phyloP scores from a whole-genome alignment of 2,888 invertebrate species.

The Mimas tiliae region DNA sequence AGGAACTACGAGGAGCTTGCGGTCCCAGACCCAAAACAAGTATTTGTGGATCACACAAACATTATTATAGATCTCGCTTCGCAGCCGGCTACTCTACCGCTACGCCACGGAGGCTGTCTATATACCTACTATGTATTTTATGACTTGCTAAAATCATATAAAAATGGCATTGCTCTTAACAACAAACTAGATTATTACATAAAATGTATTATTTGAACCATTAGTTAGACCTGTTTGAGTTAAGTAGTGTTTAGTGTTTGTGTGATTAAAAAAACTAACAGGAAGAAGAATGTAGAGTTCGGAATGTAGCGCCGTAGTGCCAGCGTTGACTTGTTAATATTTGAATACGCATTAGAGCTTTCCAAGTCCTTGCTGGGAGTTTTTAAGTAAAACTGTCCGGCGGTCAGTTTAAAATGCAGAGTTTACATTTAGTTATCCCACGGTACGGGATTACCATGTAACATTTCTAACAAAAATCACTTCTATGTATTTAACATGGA shows the following conservation, averaged over 20 bases:
- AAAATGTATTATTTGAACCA: background rate
- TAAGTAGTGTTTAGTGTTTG: conserved; percentile 49
- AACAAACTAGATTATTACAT: background rate
- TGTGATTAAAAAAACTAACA: conserved; percentile 64
- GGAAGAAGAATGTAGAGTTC: conserved; percentile 66
- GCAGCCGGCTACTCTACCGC: no score
- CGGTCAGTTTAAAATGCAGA: background rate
- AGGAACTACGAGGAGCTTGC: no score
- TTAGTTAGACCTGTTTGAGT: conserved; percentile 1
- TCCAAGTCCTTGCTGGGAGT: conserved; percentile 63
- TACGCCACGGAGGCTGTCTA: no score
- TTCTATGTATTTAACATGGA: background rate
- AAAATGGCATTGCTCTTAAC: no score
- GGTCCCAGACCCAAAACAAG: no score
- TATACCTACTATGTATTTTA: no score
- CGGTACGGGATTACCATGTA: background rate
- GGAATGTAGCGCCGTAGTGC: conserved; percentile 65
- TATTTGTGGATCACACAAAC: no score
- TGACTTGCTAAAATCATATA: no score
- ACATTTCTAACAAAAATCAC: conserved; percentile 1
- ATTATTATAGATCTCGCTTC: no score
- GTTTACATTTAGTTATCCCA: conserved; percentile 12
- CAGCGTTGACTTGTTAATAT: conserved; percentile 63
- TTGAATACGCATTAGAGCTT: conserved; percentile 74
- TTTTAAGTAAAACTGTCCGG: conserved; percentile 10